Conservation (phyloP, 1,140 invertebrate genomes). For the Aphelenchoides avenae region DNA sequence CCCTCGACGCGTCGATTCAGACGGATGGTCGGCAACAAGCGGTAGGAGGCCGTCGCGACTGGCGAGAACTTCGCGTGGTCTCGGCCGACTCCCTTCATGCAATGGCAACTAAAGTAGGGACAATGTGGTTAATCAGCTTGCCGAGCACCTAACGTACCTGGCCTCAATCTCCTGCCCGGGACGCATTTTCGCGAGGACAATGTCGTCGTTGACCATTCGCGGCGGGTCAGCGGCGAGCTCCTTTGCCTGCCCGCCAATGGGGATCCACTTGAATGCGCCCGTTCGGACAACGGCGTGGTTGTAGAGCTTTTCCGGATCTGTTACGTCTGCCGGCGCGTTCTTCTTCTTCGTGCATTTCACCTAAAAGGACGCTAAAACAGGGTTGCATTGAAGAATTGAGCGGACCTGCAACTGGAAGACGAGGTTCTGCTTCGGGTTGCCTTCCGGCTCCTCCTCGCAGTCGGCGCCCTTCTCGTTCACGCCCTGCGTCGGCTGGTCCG, state of each 20-base stretch:
- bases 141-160: slow-evolving; percentile 24
- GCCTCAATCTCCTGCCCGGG: slow-evolving; percentile 84
- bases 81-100: slow-evolving; percentile 87
- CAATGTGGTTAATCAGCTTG: too few species aligned
- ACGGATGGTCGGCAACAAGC: slow-evolving; percentile 79
- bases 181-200: slow-evolving; percentile 84
- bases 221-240: slow-evolving; percentile 63
- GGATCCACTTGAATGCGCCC: slow-evolving; percentile 83
- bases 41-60: slow-evolving; percentile 86
- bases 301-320: slow-evolving; percentile 75
- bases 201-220: slow-evolving; percentile 73
- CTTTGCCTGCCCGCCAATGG: slow-evolving; percentile 77
- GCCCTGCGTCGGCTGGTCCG: slow-evolving; percentile 58
- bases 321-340: slow-evolving; percentile 70
- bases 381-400: slow-evolving; percentile 7
- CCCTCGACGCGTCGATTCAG: slow-evolving; percentile 71
- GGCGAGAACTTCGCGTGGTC: slow-evolving; percentile 99
- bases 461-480: slow-evolving; percentile 24
- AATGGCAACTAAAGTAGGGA: slow-evolving; percentile 69
- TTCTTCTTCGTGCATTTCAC: slow-evolving; percentile 75
- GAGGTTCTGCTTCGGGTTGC: slow-evolving; percentile 22
- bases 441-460: slow-evolving; percentile 35
- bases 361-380: slow-evolving; percentile 38
- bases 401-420: slow-evolving; percentile 24
- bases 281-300: slow-evolving; percentile 79